Base-by-base conservation (phyloP, 2,113 vertebrate genomes). In the Castor canadensis region DNA sequence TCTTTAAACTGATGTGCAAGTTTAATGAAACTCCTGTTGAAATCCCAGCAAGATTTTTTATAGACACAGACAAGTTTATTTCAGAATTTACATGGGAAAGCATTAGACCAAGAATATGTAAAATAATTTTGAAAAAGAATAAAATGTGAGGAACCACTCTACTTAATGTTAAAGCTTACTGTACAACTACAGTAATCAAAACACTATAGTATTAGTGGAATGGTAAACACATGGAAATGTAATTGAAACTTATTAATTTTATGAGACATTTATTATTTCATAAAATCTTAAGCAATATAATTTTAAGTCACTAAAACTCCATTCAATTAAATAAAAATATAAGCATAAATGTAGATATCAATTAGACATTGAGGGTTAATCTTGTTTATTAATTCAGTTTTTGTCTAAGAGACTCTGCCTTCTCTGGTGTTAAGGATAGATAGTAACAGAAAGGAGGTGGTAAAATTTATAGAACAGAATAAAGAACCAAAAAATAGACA, bases 361-460 rank as follows among this genome's bases (percentile, higher is more conserved):
- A 67, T 40, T 80, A 67, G 66, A 87, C 90, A 91, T 69, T 16
- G 4, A 84, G 9, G 17, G 69, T 88, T 84, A 79, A 32, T 88
- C 13, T 93, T 52, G 17, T 87, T 93, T 75, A 20, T 56, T 49
- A 30, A n/a, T 81, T 94, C 12, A 86, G 13, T 38, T 71, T 71
- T 92, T 77, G 32, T 73, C 32, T 91, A 92, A 94, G 75, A 80
- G 49, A 15, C 17, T 94, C 60, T 92, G 45, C 12, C 32, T 89
- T 94, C 67, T 66, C 72, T 32, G 16, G 43, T 77, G 3, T 83
- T 82, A 73, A 89, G 35, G 17, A 60, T 71, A 91, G 13, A 67
- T 28, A 66, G 13, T 58, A 93, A 87, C 40, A 89, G 26, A 89
- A 96, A 87, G 10, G 58, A 30, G n/a, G 35, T 40, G 64, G 62